Base-by-base conservation (phyloP, 2,797 vertebrate species). In the Periparus ater region DNA sequence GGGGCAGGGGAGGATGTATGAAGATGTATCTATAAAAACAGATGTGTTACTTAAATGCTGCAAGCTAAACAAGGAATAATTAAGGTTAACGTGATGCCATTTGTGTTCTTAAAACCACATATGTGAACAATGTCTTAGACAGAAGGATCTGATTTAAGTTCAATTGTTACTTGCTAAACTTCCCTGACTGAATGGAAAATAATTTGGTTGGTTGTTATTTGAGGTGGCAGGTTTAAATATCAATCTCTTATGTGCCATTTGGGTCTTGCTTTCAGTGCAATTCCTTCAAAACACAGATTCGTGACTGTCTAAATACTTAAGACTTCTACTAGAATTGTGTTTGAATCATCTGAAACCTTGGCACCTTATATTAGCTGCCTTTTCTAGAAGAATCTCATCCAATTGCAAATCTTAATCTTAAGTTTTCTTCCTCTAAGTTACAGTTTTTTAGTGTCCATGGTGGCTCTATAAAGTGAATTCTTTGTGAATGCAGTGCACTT, bases 11-110 rank as follows among this genome's bases (percentile, higher is more conserved):
- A 79, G 85, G 78, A 40, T 0, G 0, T 57, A 67, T 55, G 66
- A 93, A 92, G 79, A 89, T 89, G 9, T 87, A 91, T 89, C 92
- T 96, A 1, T 89, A 62, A 86, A 96, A 96, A 44, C 95, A 94
- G 89, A 94, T 91, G 91, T 90, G 83, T 92, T 87, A 54, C 85
- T 95, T 89, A 85, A 95, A 83, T 88, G 58, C 66, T 68, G 75
- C 82, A 76, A 92, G 89, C 82, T 94, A 88, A 92, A 94, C 82
- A 72, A 84, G 92, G 73, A 93, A 75, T 82, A 80, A 74, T 94
- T 95, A 88, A 83, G 87, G 93, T 96, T 93, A 91, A 88, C 21
- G 38, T 92, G 72, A 84, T 93, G 93, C 57, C 73, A 62, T 93
- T 88, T 63, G 68, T 73, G 68, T 91, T 95, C 85, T 92, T 84